Evolutionary conservation across 2,113 vertebrate genomes (phyloP), one percentile per base, ranked within the genome.

Genomic region (Mola mola): DNA sequence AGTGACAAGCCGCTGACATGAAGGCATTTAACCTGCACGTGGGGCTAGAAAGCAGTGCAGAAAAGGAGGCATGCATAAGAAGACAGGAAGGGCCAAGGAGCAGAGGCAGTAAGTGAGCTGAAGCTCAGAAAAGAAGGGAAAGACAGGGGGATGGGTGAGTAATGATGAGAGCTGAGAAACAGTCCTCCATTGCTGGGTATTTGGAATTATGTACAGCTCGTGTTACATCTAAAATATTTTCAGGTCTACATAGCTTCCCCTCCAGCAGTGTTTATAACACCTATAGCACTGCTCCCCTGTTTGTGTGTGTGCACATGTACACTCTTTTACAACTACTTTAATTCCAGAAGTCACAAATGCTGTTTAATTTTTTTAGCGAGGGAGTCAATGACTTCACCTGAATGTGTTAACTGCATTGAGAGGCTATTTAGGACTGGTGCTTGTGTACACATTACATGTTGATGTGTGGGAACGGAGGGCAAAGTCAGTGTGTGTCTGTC

Each of bases 401-500:
- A 72, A 59, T 58, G 71, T 79, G 83, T 83, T 79, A 79, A 87
- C 60, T 66, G 46, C 72, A 79, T 41, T 52, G 75, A 87, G 69
- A 78, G 79, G 53, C 59, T 71, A 70, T 75, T 79, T 68, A 67
- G 68, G 51, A 50, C 33, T 21, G 12, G 57, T 6, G 59, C 52
- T 56, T 72, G 69, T 81, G 73, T 56, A 60, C 59, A 75, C 41
- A 61, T 75, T 72, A 60, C 41, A 69, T 75, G 74, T 72, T 56
- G 62, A 75, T 82, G 68, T 72, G 69, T 81, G 66, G 68, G 64
- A 84, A 65, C 62, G 64, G 41, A 69, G 71, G 69, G 42, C 37
- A 67, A n/a, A 72, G 62, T 64, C 60, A 20, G 59, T 16, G 43
- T 38, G 40, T 61, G 65, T 63, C 50, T 36, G 72, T 76, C 60